Conservation (phyloP, 2,888 invertebrate species). For the Brachylomia viminalis region DNA sequence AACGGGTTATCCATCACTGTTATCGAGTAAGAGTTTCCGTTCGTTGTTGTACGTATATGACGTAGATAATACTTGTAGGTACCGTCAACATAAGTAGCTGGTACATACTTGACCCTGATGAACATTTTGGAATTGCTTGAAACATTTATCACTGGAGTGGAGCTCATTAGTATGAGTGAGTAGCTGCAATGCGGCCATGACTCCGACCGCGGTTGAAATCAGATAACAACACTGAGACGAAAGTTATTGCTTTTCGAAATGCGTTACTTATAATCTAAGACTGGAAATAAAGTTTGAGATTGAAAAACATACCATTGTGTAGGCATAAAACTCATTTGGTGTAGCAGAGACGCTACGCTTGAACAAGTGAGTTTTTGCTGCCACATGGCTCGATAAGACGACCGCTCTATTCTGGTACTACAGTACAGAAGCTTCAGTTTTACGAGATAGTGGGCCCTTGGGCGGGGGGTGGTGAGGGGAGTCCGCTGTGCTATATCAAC, state of each 20-base stretch:
- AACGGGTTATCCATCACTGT: conserved; percentile 43
- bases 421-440: conserved; percentile 1
- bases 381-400: not conserved
- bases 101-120: not conserved
- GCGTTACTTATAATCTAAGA: not conserved
- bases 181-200: not conserved
- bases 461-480: not conserved
- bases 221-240: not conserved
- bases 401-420: not conserved
- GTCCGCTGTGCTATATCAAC: not conserved
- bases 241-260: conserved; percentile 2
- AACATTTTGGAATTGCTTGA: conserved; percentile 7
- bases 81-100: not conserved
- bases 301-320: not conserved
- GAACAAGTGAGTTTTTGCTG: not conserved
- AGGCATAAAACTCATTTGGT: not conserved
- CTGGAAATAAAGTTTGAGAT: conserved; percentile 7
- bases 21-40: conserved; percentile 38
- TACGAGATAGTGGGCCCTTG: not conserved
- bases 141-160: conserved; percentile 6
- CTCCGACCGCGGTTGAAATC: not conserved
- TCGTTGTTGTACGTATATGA: conserved; percentile 24
- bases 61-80: not conserved
- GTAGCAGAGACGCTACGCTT: not conserved
- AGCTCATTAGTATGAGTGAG: conserved; percentile 11